Evolutionary conservation across 2,888 invertebrate species (phyloP).

Genomic region (Hyposoter didymator): DNA sequence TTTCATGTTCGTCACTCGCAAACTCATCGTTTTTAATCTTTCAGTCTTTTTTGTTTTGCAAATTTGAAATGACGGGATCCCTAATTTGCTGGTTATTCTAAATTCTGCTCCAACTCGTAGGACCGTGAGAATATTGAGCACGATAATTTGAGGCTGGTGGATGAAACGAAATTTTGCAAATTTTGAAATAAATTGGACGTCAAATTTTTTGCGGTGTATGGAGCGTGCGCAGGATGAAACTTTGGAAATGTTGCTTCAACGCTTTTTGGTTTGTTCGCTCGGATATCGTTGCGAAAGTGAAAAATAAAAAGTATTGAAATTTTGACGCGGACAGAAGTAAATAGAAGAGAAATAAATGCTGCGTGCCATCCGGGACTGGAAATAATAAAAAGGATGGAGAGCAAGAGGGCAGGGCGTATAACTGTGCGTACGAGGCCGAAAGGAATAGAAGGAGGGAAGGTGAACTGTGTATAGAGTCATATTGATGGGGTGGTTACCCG

Average conservation of each 20-base stretch:
- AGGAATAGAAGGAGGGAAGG: conserved; percentile 63
- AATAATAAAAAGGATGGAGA: conserved; percentile 51
- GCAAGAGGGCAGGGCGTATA: conserved; percentile 48
- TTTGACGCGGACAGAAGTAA: conserved; percentile 34
- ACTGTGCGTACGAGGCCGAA: conserved; percentile 57
- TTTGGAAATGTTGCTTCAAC: neutral
- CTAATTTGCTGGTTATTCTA: too few relatives aligned
- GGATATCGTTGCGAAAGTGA: conserved; percentile 51
- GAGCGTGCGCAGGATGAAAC: neutral
- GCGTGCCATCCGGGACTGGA: conserved; percentile 35
- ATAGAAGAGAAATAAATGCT: conserved; percentile 21
- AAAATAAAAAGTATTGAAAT: conserved; percentile 62
- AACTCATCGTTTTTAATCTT: too few relatives aligned
- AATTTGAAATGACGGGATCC: too few relatives aligned
- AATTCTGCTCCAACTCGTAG: too few relatives aligned
- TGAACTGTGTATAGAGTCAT: conserved; percentile 62
- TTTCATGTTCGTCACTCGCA: too few relatives aligned
- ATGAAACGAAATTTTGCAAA: neutral
- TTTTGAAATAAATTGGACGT: neutral
- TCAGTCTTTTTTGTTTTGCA: too few relatives aligned
- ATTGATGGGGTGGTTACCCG: conserved; percentile 71
- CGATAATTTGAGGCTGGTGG: neutral
- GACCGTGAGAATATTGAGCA: too few relatives aligned
- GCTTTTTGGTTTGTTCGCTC: neutral
- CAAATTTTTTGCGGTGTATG: conserved; percentile 1